Evolutionary conservation across 1,140 invertebrate genomes (phyloP).

Genomic region (Muscidifurax raptorellus): DNA sequence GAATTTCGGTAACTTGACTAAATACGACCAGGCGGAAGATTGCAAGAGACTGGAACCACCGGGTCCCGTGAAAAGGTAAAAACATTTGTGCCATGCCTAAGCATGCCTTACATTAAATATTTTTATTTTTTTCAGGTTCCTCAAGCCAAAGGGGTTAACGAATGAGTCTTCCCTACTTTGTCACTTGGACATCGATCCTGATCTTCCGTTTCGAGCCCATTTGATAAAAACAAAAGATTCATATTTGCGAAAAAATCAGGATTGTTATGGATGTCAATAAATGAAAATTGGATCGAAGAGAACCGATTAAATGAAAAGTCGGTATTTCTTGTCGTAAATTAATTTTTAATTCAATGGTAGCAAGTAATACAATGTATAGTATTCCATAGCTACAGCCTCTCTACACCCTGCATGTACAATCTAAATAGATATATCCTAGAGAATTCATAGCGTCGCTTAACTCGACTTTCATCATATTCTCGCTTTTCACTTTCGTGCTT

Average conservation of each 20-base stretch:
- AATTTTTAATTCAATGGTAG: slow-evolving; percentile 56
- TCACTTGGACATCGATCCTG: slow-evolving; percentile 44
- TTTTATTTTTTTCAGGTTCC: slow-evolving; percentile 2
- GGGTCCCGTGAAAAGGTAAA: slow-evolving; percentile 1
- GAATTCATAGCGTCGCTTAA: slow-evolving; percentile 44
- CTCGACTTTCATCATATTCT: background rate
- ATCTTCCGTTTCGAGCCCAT: slow-evolving; percentile 40
- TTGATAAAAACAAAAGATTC: slow-evolving; percentile 26
- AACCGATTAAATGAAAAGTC: background rate
- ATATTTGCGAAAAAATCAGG: background rate
- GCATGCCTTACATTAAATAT: background rate
- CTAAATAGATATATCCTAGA: slow-evolving; percentile 56
- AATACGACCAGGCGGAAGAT: slow-evolving; percentile 7
- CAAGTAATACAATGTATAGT: slow-evolving; percentile 59
- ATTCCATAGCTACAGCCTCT: slow-evolving; percentile 63
- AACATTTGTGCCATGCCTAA: too few species aligned
- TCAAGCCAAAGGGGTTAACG: slow-evolving; percentile 29
- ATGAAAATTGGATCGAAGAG: background rate
- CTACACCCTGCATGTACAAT: slow-evolving; percentile 62
- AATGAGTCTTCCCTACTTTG: slow-evolving; percentile 33
- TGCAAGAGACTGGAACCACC: background rate
- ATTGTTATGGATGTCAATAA: background rate
- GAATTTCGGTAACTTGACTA: slow-evolving; percentile 50
- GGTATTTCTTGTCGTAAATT: slow-evolving; percentile 37
- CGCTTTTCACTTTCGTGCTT: background rate